Conservation (phyloP, 2,113 vertebrate species). For the Thunnus thynnus region DNA sequence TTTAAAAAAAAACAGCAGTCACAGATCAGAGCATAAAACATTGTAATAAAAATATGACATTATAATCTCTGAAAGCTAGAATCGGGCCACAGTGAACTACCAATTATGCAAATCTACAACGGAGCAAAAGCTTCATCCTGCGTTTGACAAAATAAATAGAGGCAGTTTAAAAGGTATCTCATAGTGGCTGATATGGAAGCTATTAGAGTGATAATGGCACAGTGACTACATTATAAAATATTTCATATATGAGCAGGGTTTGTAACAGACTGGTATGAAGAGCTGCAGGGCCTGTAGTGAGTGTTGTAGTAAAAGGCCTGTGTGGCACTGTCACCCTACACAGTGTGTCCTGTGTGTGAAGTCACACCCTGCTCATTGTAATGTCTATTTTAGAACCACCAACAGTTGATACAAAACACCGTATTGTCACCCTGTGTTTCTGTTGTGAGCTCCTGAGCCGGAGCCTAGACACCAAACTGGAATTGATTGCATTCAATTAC, state of each 20-base stretch:
- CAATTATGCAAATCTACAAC: conserved; percentile 41
- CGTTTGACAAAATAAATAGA: conserved; percentile 68
- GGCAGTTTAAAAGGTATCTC: conserved; percentile 23
- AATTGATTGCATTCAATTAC: conserved; percentile 78
- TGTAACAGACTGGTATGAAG: conserved; percentile 69
- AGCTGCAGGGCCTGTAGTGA: conserved; percentile 23
- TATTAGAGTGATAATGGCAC: conserved; percentile 19
- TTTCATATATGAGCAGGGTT: conserved; percentile 70
- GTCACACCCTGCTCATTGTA: conserved; percentile 59
- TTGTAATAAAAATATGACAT: conserved; percentile 34
- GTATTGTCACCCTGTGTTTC: conserved; percentile 21
- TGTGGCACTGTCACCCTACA: conserved; percentile 44
- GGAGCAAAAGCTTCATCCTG: conserved; percentile 35
- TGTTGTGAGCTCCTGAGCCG: conserved; percentile 31
- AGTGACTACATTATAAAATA: conserved; percentile 62
- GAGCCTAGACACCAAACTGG: conserved; percentile 36
- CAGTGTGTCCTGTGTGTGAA: conserved; percentile 60
- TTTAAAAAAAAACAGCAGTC: conserved; percentile 32
- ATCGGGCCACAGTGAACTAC: conserved; percentile 22
- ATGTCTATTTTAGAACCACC: conserved; percentile 57
- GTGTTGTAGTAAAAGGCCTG: conserved; percentile 50
- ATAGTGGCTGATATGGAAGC: conserved; percentile 34
- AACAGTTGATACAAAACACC: conserved; percentile 56
- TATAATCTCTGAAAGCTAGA: conserved; percentile 27
- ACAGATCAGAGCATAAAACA: conserved; percentile 37